Evolutionary conservation across 2,888 invertebrate genomes (phyloP), one percentile per base, ranked within the genome.

Genomic region (Oxycera nigricornis): DNA sequence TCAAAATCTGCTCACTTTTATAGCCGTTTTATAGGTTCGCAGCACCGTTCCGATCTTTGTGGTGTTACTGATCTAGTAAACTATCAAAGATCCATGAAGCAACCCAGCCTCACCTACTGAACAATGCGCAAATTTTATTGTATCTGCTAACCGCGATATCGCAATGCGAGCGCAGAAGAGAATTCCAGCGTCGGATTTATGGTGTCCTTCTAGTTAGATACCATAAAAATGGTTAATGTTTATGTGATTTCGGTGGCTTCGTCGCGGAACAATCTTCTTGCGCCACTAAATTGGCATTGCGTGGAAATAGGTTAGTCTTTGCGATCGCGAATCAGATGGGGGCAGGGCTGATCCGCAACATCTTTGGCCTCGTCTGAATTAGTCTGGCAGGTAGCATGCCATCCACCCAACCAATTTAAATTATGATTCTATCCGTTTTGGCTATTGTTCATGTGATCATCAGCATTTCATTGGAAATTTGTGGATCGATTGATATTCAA

Each of bases 61-160:
- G 59, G 39, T 62, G 4, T 39, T 22, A 35, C 35, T 62, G 62
- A 62, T 62, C 62, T 62, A 62, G 62, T 62, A 35, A 62, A 39
- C 62, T 28, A 62, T n/a, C 62, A 20, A n/a, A 9, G 11, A 11
- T 14, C 62, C 28, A 62, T 17, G 39, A 62, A 62, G 22, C 22
- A n/a, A n/a, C n/a, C n/a, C n/a, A n/a, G n/a, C 17, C 3, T 62
- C 62, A 62, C 62, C 62, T 62, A 62, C 35, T 62, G 22, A 62
- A 62, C 62, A 62, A n/a, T 35, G 39, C n/a, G 39, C 22, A 7
- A 7, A 35, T 9, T 4, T 11, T 31, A 17, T 14, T 62, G 20
- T 35, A 2, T 14, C 30, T 1, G 14, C 24, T 22, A 26, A 59
- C 59, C 59, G n/a, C 59, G 6, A 59, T 2, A 59, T 59, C 28